phyloP scores from a whole-genome alignment of 2,113 vertebrate genomes.

The Cololabis saira region DNA sequence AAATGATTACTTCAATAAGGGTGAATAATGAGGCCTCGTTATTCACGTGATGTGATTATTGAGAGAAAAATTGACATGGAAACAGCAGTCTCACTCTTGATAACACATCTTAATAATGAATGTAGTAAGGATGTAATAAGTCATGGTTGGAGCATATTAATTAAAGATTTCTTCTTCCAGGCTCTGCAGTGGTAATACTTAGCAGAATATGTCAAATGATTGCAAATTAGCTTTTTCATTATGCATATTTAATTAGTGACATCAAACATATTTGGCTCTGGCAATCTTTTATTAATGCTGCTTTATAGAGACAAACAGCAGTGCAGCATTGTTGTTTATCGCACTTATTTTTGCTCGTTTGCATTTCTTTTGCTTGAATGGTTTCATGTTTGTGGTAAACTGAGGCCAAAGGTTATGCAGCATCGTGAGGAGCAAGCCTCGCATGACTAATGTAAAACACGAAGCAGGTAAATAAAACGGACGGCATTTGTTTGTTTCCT shows the following conservation, averaged over 20 bases:
- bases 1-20: constrained; percentile 42
- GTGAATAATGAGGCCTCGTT: constrained; percentile 52
- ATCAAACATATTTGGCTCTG: constrained; percentile 1
- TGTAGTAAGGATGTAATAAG: constrained; percentile 2
- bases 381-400: constrained; percentile 41
- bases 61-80: constrained; percentile 29
- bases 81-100: constrained; percentile 16
- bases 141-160: constrained; percentile 40
- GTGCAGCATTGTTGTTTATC: too few species aligned
- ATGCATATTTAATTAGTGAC: constrained; percentile 21
- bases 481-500: constrained; percentile 43
- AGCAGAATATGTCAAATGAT: neutral
- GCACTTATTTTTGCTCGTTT: neutral
- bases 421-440: constrained; percentile 55
- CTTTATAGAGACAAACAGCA: constrained; percentile 3
- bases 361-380: constrained; percentile 2
- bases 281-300: neutral
- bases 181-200: neutral
- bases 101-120: constrained; percentile 31
- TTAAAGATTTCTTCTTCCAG: constrained; percentile 31
- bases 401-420: constrained; percentile 51
- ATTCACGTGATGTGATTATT: constrained; percentile 54
- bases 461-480: constrained; percentile 35
- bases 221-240: constrained; percentile 22
- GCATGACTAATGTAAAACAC: constrained; percentile 59